A percentile compares a stretch with the other conserved stretches of the same genome.
Evolutionary conservation across 2,113 vertebrate genomes (phyloP).

Genomic region (Crotophaga sulcirostris): DNA sequence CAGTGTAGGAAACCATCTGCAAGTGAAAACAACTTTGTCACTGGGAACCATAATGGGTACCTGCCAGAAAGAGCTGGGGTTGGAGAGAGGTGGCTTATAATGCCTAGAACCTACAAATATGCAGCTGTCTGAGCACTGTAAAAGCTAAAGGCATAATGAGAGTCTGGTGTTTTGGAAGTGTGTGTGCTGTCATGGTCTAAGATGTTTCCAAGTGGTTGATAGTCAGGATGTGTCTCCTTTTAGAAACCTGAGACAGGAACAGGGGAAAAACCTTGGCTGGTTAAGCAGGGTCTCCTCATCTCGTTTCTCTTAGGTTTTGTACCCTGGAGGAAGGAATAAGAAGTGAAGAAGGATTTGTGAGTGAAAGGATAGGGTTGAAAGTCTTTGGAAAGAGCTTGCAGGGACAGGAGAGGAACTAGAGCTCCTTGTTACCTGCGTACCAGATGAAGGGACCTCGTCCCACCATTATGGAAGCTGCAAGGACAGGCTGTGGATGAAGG

Average conservation of each 20-base stretch:
- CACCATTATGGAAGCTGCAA: accelerated
- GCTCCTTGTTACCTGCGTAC: accelerated
- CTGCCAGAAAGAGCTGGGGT: not conserved
- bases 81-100: not conserved
- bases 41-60: accelerated
- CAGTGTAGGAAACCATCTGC: not conserved
- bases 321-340: not conserved
- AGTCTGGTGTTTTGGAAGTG: not conserved
- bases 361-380: not conserved
- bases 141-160: not conserved
- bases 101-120: not conserved
- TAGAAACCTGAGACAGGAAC: accelerated
- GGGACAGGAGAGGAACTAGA: not conserved
- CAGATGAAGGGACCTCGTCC: not conserved
- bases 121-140: not conserved
- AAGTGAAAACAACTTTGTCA: not conserved
- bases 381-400: not conserved
- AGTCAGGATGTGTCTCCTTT: not conserved
- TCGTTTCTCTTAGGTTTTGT: not conserved
- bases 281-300: not conserved
- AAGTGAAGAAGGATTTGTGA: not conserved
- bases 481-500: not conserved
- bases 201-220: not conserved
- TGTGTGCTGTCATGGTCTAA: not conserved
- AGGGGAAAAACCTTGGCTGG: not conserved